Conservation (phyloP, 2,797 vertebrate species). For the Bucorvus abyssinicus region DNA sequence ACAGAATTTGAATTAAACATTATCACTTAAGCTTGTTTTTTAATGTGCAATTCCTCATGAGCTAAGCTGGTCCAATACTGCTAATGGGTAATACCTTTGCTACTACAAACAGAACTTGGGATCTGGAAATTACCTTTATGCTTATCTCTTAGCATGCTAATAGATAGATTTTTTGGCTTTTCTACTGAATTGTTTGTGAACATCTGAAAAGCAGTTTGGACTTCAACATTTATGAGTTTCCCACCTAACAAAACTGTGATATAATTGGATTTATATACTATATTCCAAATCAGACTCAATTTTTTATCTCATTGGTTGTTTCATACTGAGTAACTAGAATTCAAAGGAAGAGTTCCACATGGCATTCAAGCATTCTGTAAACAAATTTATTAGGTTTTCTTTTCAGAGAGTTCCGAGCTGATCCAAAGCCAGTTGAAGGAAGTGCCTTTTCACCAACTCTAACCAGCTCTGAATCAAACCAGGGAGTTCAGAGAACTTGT, state of each 20-base stretch:
- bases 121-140: background rate
- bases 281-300: background rate
- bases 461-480: background rate
- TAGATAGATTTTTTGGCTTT: background rate
- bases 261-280: background rate
- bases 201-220: background rate
- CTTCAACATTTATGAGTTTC: background rate
- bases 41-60: background rate
- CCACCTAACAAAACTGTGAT: background rate
- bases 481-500: background rate
- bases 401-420: background rate
- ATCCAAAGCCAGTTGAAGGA: background rate
- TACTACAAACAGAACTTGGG: background rate
- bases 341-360: background rate
- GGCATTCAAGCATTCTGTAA: background rate
- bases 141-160: background rate
- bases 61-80: background rate
- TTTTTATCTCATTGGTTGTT: background rate
- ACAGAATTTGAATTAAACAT: background rate
- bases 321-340: background rate
- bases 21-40: background rate
- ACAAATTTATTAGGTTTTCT: background rate
- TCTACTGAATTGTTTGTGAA: background rate
- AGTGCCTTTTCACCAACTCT: background rate
- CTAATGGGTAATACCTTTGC: background rate